Evolutionary conservation across 2,797 vertebrate species (phyloP).

Genomic region (Gambusia yucatana): DNA sequence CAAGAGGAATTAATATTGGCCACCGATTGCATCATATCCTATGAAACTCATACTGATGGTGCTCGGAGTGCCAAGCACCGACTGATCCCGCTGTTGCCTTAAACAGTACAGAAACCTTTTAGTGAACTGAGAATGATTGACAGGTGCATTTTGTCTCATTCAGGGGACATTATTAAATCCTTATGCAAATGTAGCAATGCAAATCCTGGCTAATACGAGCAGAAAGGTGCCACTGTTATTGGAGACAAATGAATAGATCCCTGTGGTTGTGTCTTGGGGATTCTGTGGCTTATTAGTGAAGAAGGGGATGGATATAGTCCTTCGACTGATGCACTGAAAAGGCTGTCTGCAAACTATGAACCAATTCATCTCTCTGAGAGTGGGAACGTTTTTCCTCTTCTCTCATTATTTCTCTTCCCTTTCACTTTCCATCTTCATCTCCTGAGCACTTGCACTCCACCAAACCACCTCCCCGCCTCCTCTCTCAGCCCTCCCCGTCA

Average conservation of each 20-base stretch:
- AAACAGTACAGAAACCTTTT: slow-evolving; percentile 57
- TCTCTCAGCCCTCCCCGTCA: slow-evolving; percentile 50
- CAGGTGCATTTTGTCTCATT: slow-evolving; percentile 65
- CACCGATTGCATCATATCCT: slow-evolving; percentile 25
- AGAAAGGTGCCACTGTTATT: slow-evolving; percentile 72
- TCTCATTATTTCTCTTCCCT: slow-evolving; percentile 74
- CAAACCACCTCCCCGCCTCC: slow-evolving; percentile 21
- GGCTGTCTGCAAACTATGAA: slow-evolving; percentile 75
- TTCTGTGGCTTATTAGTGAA: slow-evolving; percentile 77
- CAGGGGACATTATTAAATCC: slow-evolving; percentile 74
- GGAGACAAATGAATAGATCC: slow-evolving; percentile 76
- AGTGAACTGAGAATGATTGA: slow-evolving; percentile 69
- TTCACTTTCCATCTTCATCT: slow-evolving; percentile 67
- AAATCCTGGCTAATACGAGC: slow-evolving; percentile 73
- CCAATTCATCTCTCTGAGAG: slow-evolving; percentile 74
- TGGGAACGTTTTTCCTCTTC: slow-evolving; percentile 64
- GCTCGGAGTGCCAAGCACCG: slow-evolving; percentile 46
- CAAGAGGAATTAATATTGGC: slow-evolving; percentile 8
- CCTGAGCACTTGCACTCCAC: slow-evolving; percentile 54
- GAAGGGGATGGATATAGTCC: slow-evolving; percentile 71
- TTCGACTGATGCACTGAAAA: slow-evolving; percentile 70
- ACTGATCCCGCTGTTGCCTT: slow-evolving; percentile 34
- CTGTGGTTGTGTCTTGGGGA: slow-evolving; percentile 70
- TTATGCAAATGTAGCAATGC: slow-evolving; percentile 76
- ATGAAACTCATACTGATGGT: slow-evolving; percentile 3